Evolutionary conservation across 2,113 vertebrate species (phyloP).

Genomic region (Paramormyrops kingsleyae): DNA sequence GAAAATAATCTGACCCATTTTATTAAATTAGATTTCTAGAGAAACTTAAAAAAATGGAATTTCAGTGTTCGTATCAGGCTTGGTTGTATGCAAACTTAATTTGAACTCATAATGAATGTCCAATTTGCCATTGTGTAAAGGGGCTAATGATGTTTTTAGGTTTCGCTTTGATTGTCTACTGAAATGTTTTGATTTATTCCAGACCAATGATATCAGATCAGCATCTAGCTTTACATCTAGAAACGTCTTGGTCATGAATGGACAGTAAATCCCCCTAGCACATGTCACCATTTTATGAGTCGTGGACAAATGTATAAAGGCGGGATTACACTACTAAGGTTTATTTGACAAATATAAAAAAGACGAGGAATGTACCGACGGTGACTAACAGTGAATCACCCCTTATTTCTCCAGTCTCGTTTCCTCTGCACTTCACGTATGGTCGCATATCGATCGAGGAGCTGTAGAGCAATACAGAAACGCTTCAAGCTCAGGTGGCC

Average conservation of each 20-base stretch:
- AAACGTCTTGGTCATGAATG: neutral
- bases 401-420: constrained; percentile 43
- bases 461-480: constrained; percentile 68
- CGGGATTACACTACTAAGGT: neutral
- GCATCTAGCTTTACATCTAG: neutral
- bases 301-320: neutral
- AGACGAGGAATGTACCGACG: neutral
- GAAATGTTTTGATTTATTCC: neutral
- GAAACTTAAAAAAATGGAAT: neutral
- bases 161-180: neutral
- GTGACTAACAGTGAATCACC: constrained; percentile 43
- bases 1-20: neutral
- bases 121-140: neutral
- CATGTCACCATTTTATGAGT: constrained; percentile 51
- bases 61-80: neutral
- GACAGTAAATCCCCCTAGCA: constrained; percentile 32
- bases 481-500: constrained; percentile 78
- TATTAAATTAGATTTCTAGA: neutral
- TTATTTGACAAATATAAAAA: neutral
- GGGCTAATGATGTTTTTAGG: neutral
- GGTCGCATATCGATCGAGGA: constrained; percentile 72
- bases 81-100: neutral
- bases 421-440: constrained; percentile 45
- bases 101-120: neutral
- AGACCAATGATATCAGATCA: neutral